Conservation (phyloP, 2,113 vertebrate species). For the Archocentrus centrarchus region DNA sequence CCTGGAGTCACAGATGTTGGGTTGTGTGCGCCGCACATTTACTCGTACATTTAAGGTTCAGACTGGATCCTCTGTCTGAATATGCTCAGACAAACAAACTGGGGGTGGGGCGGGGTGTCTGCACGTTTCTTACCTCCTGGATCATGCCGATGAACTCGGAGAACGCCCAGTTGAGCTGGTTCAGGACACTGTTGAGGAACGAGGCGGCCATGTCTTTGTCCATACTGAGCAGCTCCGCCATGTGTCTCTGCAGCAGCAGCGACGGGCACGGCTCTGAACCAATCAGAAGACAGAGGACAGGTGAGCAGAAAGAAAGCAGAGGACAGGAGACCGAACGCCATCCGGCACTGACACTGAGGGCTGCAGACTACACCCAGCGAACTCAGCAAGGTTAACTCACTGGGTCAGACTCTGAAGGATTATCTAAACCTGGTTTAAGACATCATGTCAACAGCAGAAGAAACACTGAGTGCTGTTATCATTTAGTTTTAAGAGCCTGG, state of each 20-base stretch:
- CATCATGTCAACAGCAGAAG: fast-evolving
- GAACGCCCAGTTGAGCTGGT: constrained; percentile 99
- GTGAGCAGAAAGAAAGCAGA: constrained; percentile 1
- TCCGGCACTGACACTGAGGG: no score
- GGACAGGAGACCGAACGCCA: neutral
- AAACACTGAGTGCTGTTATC: neutral
- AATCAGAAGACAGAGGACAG: constrained; percentile 41
- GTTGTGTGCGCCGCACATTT: no score
- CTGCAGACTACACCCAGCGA: no score
- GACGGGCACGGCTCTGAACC: constrained; percentile 95
- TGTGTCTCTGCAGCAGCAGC: constrained; percentile 93
- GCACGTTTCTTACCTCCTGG: constrained; percentile 88
- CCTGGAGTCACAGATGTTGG: neutral
- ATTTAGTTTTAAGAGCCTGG: no score
- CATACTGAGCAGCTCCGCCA: constrained; percentile 90
- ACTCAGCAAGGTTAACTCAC: no score
- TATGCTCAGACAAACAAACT: no score
- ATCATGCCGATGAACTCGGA: constrained; percentile 99
- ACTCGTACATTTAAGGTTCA: no score
- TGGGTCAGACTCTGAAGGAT: no score
- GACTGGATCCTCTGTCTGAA: fast-evolving
- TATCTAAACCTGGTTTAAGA: neutral
- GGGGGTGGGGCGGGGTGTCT: no score
- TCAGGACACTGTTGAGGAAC: constrained; percentile 98
- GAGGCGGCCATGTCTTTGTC: constrained; percentile 94